Conservation (phyloP, 2,888 invertebrate genomes). For the Agrotis exclamationis region DNA sequence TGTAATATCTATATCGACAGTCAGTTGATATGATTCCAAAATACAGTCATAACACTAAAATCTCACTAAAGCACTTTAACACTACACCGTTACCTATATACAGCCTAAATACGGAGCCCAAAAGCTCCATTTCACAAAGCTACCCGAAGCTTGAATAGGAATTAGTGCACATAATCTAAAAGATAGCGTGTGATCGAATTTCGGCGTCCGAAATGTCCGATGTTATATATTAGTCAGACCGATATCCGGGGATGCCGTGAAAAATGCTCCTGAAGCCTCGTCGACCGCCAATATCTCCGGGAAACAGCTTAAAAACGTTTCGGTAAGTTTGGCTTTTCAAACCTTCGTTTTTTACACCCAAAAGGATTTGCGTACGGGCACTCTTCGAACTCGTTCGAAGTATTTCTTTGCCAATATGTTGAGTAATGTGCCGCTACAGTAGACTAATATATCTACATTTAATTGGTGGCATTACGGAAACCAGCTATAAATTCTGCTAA, state of each 20-base stretch:
- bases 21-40: background rate
- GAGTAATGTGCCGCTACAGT: conserved; percentile 69
- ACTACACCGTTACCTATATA: conserved; percentile 17
- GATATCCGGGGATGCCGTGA: conserved; percentile 77
- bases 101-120: conserved; percentile 29
- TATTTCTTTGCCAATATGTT: conserved; percentile 67
- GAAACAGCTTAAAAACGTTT: conserved; percentile 82
- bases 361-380: conserved; percentile 77
- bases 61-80: conserved; percentile 4
- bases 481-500: conserved; percentile 60
- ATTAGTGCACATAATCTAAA: conserved; percentile 72
- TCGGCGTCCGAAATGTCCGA: conserved; percentile 69
- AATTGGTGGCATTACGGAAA: conserved; percentile 68
- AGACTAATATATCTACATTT: conserved; percentile 68
- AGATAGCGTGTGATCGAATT: conserved; percentile 67
- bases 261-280: conserved; percentile 76
- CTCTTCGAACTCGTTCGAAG: conserved; percentile 70
- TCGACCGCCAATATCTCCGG: conserved; percentile 83
- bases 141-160: conserved; percentile 56
- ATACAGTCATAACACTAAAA: conserved; percentile 16
- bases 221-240: conserved; percentile 79
- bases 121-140: conserved; percentile 48
- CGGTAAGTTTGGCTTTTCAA: conserved; percentile 78
- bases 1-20: background rate
- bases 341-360: conserved; percentile 80